Conservation (phyloP, 1,140 invertebrate genomes). For the Mesaphorura yosii region DNA sequence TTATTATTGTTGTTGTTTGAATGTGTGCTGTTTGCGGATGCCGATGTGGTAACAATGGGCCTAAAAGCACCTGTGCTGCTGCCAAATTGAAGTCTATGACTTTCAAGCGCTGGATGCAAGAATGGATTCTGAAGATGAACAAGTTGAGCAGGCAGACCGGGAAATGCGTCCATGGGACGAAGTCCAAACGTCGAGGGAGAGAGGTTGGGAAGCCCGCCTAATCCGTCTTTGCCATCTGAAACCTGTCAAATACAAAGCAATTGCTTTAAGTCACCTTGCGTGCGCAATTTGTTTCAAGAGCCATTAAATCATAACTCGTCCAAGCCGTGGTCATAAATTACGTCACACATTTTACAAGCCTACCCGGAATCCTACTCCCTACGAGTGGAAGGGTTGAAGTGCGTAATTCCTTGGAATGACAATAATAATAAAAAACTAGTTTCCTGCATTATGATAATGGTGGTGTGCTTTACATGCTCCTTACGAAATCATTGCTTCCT, state of each 20-base stretch:
- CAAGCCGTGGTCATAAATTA: neutral
- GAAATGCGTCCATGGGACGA: slow-evolving; percentile 44
- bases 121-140: slow-evolving; percentile 46
- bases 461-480: too few relatives aligned
- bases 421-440: too few relatives aligned
- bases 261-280: neutral
- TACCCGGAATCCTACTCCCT: too few relatives aligned
- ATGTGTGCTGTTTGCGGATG: too few relatives aligned
- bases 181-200: slow-evolving; percentile 43
- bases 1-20: too few relatives aligned
- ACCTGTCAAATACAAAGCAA: slow-evolving; percentile 12
- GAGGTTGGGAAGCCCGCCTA: slow-evolving; percentile 25
- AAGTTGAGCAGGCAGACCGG: slow-evolving; percentile 43
- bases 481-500: too few relatives aligned
- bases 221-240: slow-evolving; percentile 22
- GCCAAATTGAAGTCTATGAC: slow-evolving; percentile 36
- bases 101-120: slow-evolving; percentile 34
- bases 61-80: slow-evolving; percentile 35
- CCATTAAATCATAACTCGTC: neutral
- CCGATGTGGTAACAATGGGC: slow-evolving; percentile 26
- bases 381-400: too few relatives aligned
- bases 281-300: neutral
- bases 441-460: too few relatives aligned
- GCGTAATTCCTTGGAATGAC: too few relatives aligned
- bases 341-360: too few relatives aligned